These are phyloP conservation scores for Lanius collurio DNA, from an alignment of 2,113 vertebrate genomes.

Conservation along the genomic window DNA sequence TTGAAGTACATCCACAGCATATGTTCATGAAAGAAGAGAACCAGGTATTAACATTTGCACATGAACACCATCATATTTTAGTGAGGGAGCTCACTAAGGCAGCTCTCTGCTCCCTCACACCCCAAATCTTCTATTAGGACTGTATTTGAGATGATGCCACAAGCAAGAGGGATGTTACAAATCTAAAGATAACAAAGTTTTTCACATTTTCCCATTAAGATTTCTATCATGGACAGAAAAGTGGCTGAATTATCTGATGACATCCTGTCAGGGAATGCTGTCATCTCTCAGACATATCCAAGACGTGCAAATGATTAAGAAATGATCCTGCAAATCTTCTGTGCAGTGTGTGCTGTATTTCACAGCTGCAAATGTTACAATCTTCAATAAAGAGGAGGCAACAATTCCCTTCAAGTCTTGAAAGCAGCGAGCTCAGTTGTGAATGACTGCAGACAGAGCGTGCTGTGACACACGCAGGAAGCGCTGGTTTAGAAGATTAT, in stretches of 20 bases:
- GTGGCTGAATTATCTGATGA: neutral
- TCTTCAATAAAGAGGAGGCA: neutral
- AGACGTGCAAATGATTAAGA: neutral
- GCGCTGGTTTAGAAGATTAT: neutral
- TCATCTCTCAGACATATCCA: neutral
- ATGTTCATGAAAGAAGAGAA: neutral
- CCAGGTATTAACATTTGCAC: neutral
- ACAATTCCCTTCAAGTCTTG: neutral
- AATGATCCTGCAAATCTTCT: neutral
- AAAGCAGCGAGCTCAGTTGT: neutral
- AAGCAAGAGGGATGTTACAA: neutral
- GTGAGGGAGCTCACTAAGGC: neutral
- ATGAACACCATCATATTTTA: neutral
- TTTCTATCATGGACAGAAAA: neutral
- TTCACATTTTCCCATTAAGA: neutral
- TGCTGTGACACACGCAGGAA: conserved; percentile 29
- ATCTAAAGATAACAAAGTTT: neutral
- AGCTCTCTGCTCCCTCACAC: neutral
- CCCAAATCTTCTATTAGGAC: neutral
- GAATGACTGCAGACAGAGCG: neutral
- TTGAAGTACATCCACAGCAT: neutral
- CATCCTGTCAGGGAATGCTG: neutral
- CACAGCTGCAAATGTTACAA: neutral
- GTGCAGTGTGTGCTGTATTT: neutral
- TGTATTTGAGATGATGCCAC: neutral